Conservation (phyloP, 2,113 vertebrate genomes). For the Aplodontia rufa region DNA sequence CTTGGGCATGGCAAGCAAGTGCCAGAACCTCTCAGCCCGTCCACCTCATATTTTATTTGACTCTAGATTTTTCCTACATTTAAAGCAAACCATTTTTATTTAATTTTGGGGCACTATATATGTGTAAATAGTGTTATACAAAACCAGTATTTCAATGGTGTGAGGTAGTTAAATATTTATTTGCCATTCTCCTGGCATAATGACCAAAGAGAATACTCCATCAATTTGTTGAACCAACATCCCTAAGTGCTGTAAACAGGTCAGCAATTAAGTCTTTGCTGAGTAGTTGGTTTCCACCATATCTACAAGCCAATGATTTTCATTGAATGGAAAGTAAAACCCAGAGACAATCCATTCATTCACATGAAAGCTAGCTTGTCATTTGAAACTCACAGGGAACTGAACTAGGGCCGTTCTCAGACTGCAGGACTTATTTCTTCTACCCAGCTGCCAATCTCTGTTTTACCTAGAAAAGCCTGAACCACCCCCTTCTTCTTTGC, state of each 20-base stretch:
- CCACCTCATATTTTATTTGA: conserved; percentile 26
- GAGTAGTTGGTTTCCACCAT: conserved; percentile 63
- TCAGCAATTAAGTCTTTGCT: conserved; percentile 76
- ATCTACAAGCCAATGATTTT: conserved; percentile 65
- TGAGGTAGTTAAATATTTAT: conserved; percentile 71
- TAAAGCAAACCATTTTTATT: conserved; percentile 38
- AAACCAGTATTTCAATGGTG: conserved; percentile 43
- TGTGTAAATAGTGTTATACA: conserved; percentile 2
- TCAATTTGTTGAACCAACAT: conserved; percentile 63
- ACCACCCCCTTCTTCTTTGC: neutral
- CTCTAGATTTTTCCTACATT: neutral
- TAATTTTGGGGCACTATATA: neutral
- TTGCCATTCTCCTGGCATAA: conserved; percentile 70
- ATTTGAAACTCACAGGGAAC: conserved; percentile 54
- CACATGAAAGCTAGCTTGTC: conserved; percentile 69
- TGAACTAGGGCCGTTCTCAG: conserved; percentile 32
- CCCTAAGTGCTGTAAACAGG: conserved; percentile 62
- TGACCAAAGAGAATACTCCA: conserved; percentile 58
- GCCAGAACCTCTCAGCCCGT: too few species aligned
- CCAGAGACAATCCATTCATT: conserved; percentile 38
- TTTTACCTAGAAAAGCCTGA: neutral
- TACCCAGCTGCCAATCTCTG: conserved; percentile 59
- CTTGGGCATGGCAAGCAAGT: too few species aligned
- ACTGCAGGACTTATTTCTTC: neutral
- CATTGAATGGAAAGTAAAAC: conserved; percentile 65